A percentile compares a stretch with the other conserved stretches of the same genome.
Conservation (phyloP, 2,797 vertebrate species). For the Steatocranus sp. region DNA sequence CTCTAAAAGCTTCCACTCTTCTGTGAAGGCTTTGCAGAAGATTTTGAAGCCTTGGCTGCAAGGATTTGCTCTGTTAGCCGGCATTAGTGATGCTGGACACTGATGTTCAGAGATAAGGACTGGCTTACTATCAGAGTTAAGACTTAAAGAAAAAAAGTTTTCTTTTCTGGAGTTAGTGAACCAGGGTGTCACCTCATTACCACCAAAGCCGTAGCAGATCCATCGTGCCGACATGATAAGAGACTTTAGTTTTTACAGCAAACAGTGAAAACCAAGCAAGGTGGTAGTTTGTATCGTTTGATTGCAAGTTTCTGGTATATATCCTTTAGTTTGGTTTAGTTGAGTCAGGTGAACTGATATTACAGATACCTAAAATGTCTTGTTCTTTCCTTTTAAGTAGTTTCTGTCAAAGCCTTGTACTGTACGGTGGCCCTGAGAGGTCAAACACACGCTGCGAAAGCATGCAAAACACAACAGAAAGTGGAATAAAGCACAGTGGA, state of each 20-base stretch:
- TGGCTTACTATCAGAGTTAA: background rate
- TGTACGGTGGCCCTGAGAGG: background rate
- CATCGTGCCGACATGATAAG: background rate
- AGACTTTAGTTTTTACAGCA: background rate
- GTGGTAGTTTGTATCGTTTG: fast-evolving
- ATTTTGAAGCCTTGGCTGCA: background rate
- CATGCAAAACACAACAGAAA: background rate
- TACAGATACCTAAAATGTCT: background rate
- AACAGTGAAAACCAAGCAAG: background rate
- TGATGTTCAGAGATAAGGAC: background rate
- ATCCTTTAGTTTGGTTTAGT: background rate
- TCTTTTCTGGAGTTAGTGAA: background rate
- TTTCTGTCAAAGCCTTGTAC: background rate
- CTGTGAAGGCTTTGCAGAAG: background rate
- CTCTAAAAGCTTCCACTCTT: background rate
- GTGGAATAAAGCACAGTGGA: background rate
- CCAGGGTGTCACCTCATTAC: background rate
- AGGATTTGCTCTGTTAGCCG: background rate
- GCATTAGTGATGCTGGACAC: background rate
- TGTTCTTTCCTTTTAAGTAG: background rate
- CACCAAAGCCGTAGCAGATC: background rate
- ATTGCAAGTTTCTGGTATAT: background rate
- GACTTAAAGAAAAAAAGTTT: background rate
- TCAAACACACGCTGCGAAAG: background rate
- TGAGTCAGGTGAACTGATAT: background rate